Conservation (phyloP, 1,140 invertebrate genomes). For the Bombus vancouverensis region DNA sequence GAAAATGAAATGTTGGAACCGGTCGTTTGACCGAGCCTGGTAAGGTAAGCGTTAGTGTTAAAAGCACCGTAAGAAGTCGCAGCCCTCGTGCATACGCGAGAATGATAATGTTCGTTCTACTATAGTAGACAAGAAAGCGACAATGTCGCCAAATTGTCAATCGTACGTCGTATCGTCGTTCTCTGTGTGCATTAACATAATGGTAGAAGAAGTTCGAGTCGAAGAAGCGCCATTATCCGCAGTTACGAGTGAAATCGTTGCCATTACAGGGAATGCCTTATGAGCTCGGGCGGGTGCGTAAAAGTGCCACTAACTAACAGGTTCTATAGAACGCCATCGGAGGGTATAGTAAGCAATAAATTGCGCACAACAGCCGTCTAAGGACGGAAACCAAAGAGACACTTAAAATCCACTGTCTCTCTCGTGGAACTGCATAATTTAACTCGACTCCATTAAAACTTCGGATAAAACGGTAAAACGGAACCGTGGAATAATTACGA, state of each 20-base stretch:
- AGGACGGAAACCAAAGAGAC: not conserved
- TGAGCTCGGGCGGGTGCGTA: not conserved
- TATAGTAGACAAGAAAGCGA: not conserved
- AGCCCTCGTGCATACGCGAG: not conserved
- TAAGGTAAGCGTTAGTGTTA: not conserved
- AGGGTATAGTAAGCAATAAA: slow-evolving; percentile 12
- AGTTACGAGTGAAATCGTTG: slow-evolving; percentile 9
- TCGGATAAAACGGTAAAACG: not conserved
- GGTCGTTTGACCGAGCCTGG: too few relatives aligned
- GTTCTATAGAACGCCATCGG: slow-evolving; percentile 1
- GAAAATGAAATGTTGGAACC: too few relatives aligned
- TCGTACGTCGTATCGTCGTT: not conserved
- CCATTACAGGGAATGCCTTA: slow-evolving; percentile 9
- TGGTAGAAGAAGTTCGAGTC: not conserved
- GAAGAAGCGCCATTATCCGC: slow-evolving; percentile 12
- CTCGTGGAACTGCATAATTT: not conserved
- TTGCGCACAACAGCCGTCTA: not conserved
- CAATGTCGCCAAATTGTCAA: not conserved
- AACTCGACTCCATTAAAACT: slow-evolving; percentile 10
- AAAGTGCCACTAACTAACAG: slow-evolving; percentile 15
- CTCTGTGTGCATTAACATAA: not conserved
- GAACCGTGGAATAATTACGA: not conserved
- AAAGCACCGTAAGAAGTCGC: not conserved
- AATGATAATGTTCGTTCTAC: not conserved
- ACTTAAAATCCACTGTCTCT: not conserved